A percentile compares a stretch with the other conserved stretches of the same genome.
phyloP scores from a whole-genome alignment of 1,140 invertebrate species.

The Pteromalus puparum region DNA sequence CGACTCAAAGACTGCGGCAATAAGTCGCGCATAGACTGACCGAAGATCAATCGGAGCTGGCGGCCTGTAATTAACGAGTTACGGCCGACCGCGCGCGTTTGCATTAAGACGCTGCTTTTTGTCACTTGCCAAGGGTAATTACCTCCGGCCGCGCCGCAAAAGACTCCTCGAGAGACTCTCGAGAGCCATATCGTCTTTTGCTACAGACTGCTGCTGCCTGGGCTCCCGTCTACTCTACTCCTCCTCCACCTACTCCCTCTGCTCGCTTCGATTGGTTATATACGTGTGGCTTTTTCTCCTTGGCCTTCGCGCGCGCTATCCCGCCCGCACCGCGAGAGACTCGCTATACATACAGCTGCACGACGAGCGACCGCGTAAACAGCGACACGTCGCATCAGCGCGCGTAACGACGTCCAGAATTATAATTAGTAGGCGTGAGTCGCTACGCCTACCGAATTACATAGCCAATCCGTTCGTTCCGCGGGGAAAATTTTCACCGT shows the following conservation, averaged over 20 bases:
- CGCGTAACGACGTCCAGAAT: conserved; percentile 67
- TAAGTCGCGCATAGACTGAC: conserved; percentile 58
- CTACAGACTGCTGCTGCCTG: conserved; percentile 6
- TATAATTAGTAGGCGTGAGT: conserved; percentile 75
- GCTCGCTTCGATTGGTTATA: conserved; percentile 68
- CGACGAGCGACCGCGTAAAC: background rate
- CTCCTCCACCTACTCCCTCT: conserved; percentile 54
- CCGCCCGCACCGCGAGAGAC: conserved; percentile 49
- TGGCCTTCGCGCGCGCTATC: conserved; percentile 53
- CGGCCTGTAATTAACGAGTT: conserved; percentile 75
- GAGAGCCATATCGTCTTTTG: conserved; percentile 10
- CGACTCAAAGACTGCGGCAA: conserved; percentile 20
- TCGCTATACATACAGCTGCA: no score
- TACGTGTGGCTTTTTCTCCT: conserved; percentile 68
- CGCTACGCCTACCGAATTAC: conserved; percentile 70
- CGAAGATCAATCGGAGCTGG: conserved; percentile 72
- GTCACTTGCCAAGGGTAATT: conserved; percentile 71
- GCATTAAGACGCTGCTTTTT: conserved; percentile 74
- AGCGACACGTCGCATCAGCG: conserved; percentile 56
- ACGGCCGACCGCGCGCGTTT: conserved; percentile 67
- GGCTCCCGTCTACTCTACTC: conserved; percentile 7
- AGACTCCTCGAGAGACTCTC: conserved; percentile 53
- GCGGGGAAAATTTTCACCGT: background rate
- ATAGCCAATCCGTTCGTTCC: conserved; percentile 32
- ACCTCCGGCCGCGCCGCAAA: conserved; percentile 61